These are phyloP conservation scores for Harpagoxenus sublaevis DNA, from an alignment of 2,888 invertebrate genomes.

Conservation along the genomic window DNA sequence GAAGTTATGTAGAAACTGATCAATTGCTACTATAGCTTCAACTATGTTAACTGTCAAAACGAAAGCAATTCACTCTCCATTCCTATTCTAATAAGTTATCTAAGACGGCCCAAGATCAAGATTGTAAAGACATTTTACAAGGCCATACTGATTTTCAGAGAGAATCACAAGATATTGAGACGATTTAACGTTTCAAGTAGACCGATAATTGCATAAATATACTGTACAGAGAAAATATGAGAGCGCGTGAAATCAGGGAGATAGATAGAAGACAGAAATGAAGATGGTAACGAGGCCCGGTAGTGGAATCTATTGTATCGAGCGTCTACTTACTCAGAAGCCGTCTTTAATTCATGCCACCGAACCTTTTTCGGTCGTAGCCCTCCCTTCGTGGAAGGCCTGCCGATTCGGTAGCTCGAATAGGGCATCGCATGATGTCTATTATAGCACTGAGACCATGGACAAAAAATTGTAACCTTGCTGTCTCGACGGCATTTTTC, in stretches of 20 bases:
- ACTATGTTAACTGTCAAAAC: slow-evolving; percentile 55
- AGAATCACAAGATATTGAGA: neutral
- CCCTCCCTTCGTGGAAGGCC: slow-evolving; percentile 73
- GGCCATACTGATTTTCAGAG: neutral
- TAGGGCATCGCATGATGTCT: slow-evolving; percentile 70
- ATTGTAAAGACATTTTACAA: neutral
- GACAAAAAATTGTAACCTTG: slow-evolving; percentile 68
- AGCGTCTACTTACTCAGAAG: slow-evolving; percentile 77
- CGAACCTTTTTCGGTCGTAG: slow-evolving; percentile 70
- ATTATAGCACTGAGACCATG: slow-evolving; percentile 63
- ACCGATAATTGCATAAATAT: neutral
- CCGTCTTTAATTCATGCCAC: slow-evolving; percentile 79
- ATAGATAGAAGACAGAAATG: slow-evolving; percentile 30
- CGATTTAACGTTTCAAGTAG: neutral
- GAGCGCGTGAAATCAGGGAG: neutral
- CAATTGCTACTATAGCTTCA: slow-evolving; percentile 48
- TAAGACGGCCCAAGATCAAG: neutral
- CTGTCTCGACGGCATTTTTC: slow-evolving; percentile 59
- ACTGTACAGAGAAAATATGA: neutral
- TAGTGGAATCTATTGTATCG: slow-evolving; percentile 50
- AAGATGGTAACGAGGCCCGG: slow-evolving; percentile 60
- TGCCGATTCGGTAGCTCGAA: slow-evolving; percentile 65
- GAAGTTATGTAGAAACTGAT: slow-evolving; percentile 53
- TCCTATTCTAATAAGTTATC: neutral
- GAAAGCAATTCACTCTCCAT: too few relatives aligned